Conservation (phyloP, 2,797 vertebrate species). For the Antennarius maculatus region DNA sequence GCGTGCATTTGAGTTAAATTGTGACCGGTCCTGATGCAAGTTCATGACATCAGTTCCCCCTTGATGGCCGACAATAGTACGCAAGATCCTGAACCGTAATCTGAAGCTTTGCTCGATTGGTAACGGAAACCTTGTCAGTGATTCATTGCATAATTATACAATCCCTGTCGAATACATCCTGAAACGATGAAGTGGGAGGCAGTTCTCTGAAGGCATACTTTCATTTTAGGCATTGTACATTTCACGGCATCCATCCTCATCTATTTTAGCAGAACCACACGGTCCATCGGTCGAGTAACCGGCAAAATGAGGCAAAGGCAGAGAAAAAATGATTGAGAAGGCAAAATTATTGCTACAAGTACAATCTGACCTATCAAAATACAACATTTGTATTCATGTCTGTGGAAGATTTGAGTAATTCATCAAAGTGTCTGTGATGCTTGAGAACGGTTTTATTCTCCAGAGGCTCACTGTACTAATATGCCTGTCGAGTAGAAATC, state of each 20-base stretch:
- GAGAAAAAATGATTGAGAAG: slow-evolving; percentile 34
- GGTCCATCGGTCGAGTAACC: slow-evolving; percentile 41
- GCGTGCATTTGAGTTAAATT: slow-evolving; percentile 63
- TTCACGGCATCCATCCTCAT: slow-evolving; percentile 1
- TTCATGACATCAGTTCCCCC: slow-evolving; percentile 38
- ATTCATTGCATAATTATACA: slow-evolving; percentile 11
- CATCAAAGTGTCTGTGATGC: slow-evolving; percentile 41
- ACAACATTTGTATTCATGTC: slow-evolving; percentile 40
- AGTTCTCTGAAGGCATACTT: slow-evolving; percentile 1
- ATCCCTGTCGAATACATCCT: slow-evolving; percentile 35
- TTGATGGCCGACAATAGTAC: slow-evolving; percentile 20
- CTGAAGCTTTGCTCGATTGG: slow-evolving; percentile 7
- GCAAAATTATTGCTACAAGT: slow-evolving; percentile 54
- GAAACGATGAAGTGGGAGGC: slow-evolving; percentile 20
- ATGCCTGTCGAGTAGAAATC: slow-evolving; percentile 43
- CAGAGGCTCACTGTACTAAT: slow-evolving; percentile 53
- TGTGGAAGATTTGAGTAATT: slow-evolving; percentile 58
- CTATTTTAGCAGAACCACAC: slow-evolving; percentile 1
- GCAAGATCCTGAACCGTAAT: slow-evolving; percentile 10
- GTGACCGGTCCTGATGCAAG: slow-evolving; percentile 58
- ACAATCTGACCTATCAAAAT: slow-evolving; percentile 39
- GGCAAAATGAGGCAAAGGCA: slow-evolving; percentile 55
- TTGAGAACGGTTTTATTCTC: slow-evolving; percentile 45
- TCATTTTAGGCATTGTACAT: slow-evolving; percentile 10
- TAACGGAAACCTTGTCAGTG: slow-evolving; percentile 13